Evolutionary conservation across 2,113 vertebrate genomes (phyloP).

Genomic region (Nerophis lumbriciformis): DNA sequence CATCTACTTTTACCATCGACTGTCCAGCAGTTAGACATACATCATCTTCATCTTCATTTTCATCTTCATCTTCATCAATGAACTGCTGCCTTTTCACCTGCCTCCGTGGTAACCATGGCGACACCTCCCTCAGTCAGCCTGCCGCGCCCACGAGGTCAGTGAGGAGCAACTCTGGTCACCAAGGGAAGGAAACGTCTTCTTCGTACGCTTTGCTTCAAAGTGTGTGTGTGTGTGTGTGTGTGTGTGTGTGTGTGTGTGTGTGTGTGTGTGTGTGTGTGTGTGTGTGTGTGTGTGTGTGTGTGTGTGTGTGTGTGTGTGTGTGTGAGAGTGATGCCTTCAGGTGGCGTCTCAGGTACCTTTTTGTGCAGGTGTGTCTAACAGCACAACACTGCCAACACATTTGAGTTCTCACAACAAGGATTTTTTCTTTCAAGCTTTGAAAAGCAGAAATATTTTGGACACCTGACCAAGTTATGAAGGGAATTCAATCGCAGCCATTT

Average conservation of each 20-base stretch:
- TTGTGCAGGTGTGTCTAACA: too few species aligned
- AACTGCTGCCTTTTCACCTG: slow-evolving; percentile 63
- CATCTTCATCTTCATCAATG: slow-evolving; percentile 46
- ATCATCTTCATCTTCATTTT: slow-evolving; percentile 16
- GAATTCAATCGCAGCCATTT: too few species aligned
- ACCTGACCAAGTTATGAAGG: too few species aligned
- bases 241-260: slow-evolving; percentile 7
- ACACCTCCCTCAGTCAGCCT: slow-evolving; percentile 52
- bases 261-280: too few species aligned
- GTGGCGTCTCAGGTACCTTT: too few species aligned
- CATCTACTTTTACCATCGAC: slow-evolving; percentile 95
- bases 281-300: too few species aligned
- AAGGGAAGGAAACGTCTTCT: slow-evolving; percentile 43
- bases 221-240: slow-evolving; percentile 42
- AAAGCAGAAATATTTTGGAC: too few species aligned
- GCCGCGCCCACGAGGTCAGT: slow-evolving; percentile 36
- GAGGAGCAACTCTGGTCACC: slow-evolving; percentile 45
- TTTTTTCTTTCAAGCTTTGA: too few species aligned
- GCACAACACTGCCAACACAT: too few species aligned
- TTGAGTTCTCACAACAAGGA: too few species aligned
- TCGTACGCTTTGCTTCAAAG: slow-evolving; percentile 49
- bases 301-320: too few species aligned
- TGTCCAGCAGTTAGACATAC: slow-evolving; percentile 83
- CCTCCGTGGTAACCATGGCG: slow-evolving; percentile 53
- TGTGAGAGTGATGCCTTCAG: too few species aligned